A percentile compares a stretch with the other conserved stretches of the same genome.
phyloP scores from a whole-genome alignment of 2,888 invertebrate species.

The Caenorhabditis sp. region DNA sequence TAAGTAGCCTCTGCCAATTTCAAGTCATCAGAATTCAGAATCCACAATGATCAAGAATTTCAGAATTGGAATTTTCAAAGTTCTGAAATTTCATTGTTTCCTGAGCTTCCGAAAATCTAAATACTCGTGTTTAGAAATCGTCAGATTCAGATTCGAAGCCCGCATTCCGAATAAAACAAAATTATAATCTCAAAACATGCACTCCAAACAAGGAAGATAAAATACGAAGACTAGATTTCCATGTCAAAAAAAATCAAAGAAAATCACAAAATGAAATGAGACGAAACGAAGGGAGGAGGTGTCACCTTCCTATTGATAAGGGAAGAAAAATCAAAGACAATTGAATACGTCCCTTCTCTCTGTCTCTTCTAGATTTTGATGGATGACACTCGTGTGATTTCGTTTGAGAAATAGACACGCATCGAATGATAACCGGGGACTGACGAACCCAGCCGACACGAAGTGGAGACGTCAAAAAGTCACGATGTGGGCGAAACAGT shows the following conservation, averaged over 20 bases:
- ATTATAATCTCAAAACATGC: too few relatives aligned
- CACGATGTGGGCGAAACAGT: neutral
- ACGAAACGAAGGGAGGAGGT: neutral
- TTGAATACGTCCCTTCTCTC: neutral
- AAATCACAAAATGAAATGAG: neutral
- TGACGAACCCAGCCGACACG: neutral
- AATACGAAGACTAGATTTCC: neutral
- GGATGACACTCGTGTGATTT: slow-evolving; percentile 5
- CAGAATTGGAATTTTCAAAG: too few relatives aligned
- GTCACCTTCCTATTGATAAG: neutral
- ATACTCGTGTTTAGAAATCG: too few relatives aligned
- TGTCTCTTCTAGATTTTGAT: too few relatives aligned
- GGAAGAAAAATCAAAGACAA: neutral
- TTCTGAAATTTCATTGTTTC: too few relatives aligned
- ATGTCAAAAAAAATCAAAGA: neutral
- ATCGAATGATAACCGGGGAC: neutral
- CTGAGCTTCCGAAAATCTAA: too few relatives aligned
- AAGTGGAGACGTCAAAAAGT: slow-evolving; percentile 8
- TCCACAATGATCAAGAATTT: too few relatives aligned
- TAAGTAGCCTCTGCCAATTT: too few relatives aligned
- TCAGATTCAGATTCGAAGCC: too few relatives aligned
- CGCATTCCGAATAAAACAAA: too few relatives aligned
- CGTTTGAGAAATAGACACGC: neutral
- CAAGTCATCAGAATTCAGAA: too few relatives aligned
- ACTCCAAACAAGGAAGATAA: neutral